Percentiles rank a stretch among this genome's conserved stretches.
Conservation (phyloP, 92 coral and sea anemone species). For the Nematostella vectensis region DNA sequence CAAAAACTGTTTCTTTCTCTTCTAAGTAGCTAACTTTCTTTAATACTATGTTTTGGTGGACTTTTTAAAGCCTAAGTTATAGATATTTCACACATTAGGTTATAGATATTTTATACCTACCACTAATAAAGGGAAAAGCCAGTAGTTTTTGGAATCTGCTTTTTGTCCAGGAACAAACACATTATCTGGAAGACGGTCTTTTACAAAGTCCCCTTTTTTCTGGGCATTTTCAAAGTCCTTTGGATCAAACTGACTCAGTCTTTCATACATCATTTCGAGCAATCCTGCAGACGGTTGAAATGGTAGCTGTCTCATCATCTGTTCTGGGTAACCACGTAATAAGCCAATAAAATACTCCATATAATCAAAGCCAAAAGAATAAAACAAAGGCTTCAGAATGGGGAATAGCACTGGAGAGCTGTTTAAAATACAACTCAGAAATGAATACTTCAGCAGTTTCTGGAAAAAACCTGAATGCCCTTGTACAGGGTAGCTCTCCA, state of each 20-base stretch:
- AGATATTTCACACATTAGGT: too few species aligned
- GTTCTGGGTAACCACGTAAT: conserved; percentile 89
- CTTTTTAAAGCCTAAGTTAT: too few species aligned
- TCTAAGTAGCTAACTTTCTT: too few species aligned
- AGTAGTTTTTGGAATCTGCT: conserved; percentile 59
- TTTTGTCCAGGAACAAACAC: conserved; percentile 82
- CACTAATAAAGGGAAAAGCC: conserved; percentile 92
- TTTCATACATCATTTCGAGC: conserved; percentile 66
- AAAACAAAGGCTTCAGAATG: conserved; percentile 25
- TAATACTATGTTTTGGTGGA: too few species aligned
- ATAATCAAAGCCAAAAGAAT: conserved; percentile 44
- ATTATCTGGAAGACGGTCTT: conserved; percentile 49
- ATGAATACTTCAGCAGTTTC: conserved; percentile 62
- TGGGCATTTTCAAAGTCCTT: conserved; percentile 53
- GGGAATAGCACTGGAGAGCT: conserved; percentile 29
- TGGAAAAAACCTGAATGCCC: conserved; percentile 51
- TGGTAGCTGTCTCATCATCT: conserved; percentile 36
- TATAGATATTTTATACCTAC: conserved; percentile 52
- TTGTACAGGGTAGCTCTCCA: conserved; percentile 59
- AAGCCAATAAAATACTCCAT: conserved; percentile 65
- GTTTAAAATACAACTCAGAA: conserved; percentile 36
- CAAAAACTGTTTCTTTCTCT: too few species aligned
- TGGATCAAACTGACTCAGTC: conserved; percentile 36
- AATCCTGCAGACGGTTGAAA: conserved; percentile 79
- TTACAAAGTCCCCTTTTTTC: conserved; percentile 88